phyloP scores from a whole-genome alignment of 2,888 invertebrate species.

The Phlogophora meticulosa region DNA sequence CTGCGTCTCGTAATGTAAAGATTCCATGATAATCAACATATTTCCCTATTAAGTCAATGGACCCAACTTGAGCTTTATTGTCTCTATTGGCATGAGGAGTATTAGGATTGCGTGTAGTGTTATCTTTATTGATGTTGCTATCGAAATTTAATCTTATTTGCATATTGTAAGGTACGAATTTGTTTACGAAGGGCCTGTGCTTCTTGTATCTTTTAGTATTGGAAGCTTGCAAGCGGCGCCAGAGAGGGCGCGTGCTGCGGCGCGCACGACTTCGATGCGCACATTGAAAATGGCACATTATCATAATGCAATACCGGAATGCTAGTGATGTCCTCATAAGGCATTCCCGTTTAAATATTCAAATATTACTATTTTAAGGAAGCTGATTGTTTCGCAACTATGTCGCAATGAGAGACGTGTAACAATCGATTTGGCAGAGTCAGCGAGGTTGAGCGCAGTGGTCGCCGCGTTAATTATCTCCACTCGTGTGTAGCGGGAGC shows the following conservation, averaged over 20 bases:
- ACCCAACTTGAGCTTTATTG: slow-evolving; percentile 72
- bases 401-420: slow-evolving; percentile 55
- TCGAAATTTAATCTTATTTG: slow-evolving; percentile 31
- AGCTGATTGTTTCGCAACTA: slow-evolving; percentile 72
- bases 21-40: slow-evolving; percentile 73
- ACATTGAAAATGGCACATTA: slow-evolving; percentile 88
- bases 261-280: slow-evolving; percentile 83
- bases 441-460: slow-evolving; percentile 46
- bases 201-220: slow-evolving; percentile 61
- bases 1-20: slow-evolving; percentile 74
- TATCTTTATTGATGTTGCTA: slow-evolving; percentile 45
- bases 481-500: slow-evolving; percentile 45
- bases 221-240: slow-evolving; percentile 75
- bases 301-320: slow-evolving; percentile 88
- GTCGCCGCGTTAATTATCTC: slow-evolving; percentile 54
- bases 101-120: slow-evolving; percentile 66
- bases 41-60: slow-evolving; percentile 71
- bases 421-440: slow-evolving; percentile 64
- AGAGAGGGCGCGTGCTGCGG: slow-evolving; percentile 78
- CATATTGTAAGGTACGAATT: slow-evolving; percentile 57
- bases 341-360: slow-evolving; percentile 77
- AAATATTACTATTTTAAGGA: slow-evolving; percentile 76
- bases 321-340: slow-evolving; percentile 83
- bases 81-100: slow-evolving; percentile 70
- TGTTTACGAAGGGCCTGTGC: slow-evolving; percentile 23